These are phyloP conservation scores for Palythoa grandiflora DNA, from an alignment of 92 coral and sea anemone genomes.

Conservation along the genomic window DNA sequence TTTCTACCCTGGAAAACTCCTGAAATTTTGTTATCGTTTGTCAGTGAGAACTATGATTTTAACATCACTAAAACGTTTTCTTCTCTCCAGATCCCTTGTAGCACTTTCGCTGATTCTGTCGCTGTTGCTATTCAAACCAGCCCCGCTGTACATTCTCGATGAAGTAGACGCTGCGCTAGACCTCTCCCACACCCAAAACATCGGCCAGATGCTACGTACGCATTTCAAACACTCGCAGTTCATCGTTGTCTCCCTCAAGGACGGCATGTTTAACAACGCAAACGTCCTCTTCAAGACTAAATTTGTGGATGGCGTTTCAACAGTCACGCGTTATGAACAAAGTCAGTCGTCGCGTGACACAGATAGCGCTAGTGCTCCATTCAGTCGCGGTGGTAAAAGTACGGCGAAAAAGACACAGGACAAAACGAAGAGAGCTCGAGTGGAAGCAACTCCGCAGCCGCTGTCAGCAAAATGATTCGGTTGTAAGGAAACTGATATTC, in stretches of 20 bases:
- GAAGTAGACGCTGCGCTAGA: conserved; percentile 99
- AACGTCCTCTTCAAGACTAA: conserved; percentile 97
- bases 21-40: too few relatives aligned
- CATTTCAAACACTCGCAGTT: conserved; percentile 98
- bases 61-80: neutral
- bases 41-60: too few relatives aligned
- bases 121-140: conserved; percentile 95
- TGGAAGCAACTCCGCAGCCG: conserved; percentile 72
- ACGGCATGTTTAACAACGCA: conserved; percentile 99
- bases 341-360: conserved; percentile 79
- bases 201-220: conserved; percentile 95
- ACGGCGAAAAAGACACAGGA: conserved; percentile 72
- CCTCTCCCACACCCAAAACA: conserved; percentile 98
- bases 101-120: conserved; percentile 97
- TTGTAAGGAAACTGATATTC: neutral
- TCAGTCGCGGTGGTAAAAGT: conserved; percentile 63
- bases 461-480: conserved; percentile 25
- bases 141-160: conserved; percentile 97
- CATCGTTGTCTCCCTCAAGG: conserved; percentile 97
- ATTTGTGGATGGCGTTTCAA: conserved; percentile 98
- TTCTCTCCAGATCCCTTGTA: conserved; percentile 82
- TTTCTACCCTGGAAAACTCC: too few relatives aligned
- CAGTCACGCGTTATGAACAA: conserved; percentile 97
- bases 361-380: conserved; percentile 42
- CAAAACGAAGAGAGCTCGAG: conserved; percentile 71